A percentile compares a stretch with the other conserved stretches of the same genome.
Evolutionary conservation across 2,113 vertebrate genomes (phyloP).

Genomic region (Tetrax tetrax): DNA sequence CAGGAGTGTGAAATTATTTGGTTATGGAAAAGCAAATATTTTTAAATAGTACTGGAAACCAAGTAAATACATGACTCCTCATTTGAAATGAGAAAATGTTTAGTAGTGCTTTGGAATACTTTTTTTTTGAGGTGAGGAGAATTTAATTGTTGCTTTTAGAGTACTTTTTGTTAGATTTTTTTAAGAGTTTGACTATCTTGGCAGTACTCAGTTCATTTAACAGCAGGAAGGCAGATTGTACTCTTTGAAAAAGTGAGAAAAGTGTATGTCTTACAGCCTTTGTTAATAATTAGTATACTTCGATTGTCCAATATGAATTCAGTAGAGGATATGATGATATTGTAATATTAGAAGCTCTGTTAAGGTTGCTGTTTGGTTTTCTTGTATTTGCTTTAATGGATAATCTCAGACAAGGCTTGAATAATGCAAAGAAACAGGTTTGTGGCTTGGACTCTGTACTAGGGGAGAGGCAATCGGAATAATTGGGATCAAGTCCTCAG

Average conservation of each 20-base stretch:
- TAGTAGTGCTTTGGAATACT: background rate
- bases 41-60: background rate
- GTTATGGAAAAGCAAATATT: background rate
- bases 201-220: background rate
- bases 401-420: background rate
- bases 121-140: background rate
- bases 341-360: background rate
- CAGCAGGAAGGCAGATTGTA: background rate
- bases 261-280: background rate
- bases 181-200: background rate
- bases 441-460: background rate
- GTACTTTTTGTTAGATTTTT: background rate
- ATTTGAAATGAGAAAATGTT: background rate
- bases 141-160: background rate
- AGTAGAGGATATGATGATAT: background rate
- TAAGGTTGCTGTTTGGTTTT: background rate
- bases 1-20: background rate
- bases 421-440: background rate
- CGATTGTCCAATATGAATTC: background rate
- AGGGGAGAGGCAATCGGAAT: background rate
- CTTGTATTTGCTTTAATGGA: background rate
- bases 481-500: background rate
- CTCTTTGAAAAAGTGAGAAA: background rate
- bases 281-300: background rate
- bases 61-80: background rate